phyloP scores from a whole-genome alignment of 2,113 vertebrate genomes.

The Choloepus hoffmanni region DNA sequence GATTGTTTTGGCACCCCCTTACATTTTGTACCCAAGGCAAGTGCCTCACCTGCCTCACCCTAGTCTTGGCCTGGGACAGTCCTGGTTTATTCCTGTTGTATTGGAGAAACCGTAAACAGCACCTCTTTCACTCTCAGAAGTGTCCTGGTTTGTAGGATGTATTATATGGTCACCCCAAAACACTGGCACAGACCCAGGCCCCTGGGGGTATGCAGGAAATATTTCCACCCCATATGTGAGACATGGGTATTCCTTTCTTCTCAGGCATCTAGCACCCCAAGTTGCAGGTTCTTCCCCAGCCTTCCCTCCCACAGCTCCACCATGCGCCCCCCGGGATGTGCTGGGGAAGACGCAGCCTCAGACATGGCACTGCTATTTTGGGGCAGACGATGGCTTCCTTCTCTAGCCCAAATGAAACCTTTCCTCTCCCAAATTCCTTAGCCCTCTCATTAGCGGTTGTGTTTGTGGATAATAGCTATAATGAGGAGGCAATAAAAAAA shows the following conservation, averaged over 20 bases:
- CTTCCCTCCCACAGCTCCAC: background rate
- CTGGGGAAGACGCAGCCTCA: constrained; percentile 31
- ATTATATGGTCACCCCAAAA: fast-evolving
- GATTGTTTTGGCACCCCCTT: background rate
- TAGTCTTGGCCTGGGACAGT: too few species aligned
- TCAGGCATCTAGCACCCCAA: background rate
- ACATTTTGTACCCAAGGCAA: background rate
- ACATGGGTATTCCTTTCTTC: background rate
- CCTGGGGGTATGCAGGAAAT: fast-evolving
- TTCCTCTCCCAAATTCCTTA: constrained; percentile 85
- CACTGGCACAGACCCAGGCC: fast-evolving
- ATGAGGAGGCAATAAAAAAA: constrained; percentile 91
- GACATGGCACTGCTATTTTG: constrained; percentile 81
- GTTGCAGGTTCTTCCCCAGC: fast-evolving
- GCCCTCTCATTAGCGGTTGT: constrained; percentile 91
- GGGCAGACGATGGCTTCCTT: constrained; percentile 85
- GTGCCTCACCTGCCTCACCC: fast-evolving
- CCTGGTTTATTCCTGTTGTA: background rate
- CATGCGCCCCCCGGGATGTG: fast-evolving
- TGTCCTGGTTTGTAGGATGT: background rate
- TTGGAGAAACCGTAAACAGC: background rate
- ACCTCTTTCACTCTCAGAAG: too few species aligned
- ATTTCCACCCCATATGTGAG: background rate
- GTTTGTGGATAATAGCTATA: constrained; percentile 90
- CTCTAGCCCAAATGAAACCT: constrained; percentile 85